These are phyloP conservation scores for Mormyrus hasselquistii DNA, from an alignment of 2,797 vertebrate genomes.

Conservation along the genomic window DNA sequence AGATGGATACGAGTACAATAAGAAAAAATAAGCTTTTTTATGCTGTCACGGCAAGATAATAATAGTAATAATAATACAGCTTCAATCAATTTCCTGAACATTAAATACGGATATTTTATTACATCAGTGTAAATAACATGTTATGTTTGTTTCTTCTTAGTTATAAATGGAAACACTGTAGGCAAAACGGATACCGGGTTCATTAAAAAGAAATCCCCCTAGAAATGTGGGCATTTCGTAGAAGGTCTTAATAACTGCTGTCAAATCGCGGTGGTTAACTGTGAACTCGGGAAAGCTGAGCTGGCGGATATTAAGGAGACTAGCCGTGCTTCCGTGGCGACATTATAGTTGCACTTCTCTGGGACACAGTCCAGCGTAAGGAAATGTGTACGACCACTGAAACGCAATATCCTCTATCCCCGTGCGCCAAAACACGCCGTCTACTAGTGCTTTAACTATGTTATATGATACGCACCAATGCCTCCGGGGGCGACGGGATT, in stretches of 20 bases:
- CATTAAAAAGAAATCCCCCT: background rate
- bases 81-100: background rate
- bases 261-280: background rate
- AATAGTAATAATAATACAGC: background rate
- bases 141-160: background rate
- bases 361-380: background rate
- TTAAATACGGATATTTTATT: background rate
- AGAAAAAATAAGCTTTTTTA: background rate
- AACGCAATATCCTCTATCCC: background rate
- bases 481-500: background rate
- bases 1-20: background rate
- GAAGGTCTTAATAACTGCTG: background rate
- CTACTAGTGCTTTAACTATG: background rate
- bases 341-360: background rate
- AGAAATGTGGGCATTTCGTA: background rate
- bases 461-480: background rate
- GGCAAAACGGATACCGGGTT: background rate
- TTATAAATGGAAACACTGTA: background rate
- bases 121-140: background rate
- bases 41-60: background rate
- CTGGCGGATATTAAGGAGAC: background rate
- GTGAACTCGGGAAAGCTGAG: background rate
- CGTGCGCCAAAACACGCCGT: background rate
- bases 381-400: background rate
- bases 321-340: background rate